Percentiles rank a stretch among this genome's conserved stretches.
These are phyloP conservation scores for Pleuronectes platessa DNA, from an alignment of 2,113 vertebrate species.

Conservation along the genomic window DNA sequence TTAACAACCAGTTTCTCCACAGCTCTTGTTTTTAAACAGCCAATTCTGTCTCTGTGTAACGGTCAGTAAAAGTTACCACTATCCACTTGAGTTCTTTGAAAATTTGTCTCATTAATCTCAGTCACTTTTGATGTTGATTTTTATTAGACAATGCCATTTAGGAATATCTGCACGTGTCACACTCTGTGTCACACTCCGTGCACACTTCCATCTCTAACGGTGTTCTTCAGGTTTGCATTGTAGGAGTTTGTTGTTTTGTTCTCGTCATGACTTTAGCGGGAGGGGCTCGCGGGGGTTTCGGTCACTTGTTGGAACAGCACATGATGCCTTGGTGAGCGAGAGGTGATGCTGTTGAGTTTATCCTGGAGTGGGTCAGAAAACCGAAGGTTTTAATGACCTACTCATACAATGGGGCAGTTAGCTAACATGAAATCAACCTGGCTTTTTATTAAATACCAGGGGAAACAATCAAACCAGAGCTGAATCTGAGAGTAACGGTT, in stretches of 20 bases:
- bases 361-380: background rate
- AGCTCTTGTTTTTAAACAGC: constrained; percentile 33
- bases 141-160: constrained; percentile 47
- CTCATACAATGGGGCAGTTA: constrained; percentile 7
- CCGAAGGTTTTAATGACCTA: constrained; percentile 19
- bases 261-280: constrained; percentile 20
- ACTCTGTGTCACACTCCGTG: no score
- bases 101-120: constrained; percentile 16
- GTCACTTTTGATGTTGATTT: constrained; percentile 38
- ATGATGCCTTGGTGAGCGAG: constrained; percentile 7
- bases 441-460: constrained; percentile 11
- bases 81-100: constrained; percentile 40
- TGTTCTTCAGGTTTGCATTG: background rate
- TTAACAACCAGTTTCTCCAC: constrained; percentile 32
- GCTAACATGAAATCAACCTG: constrained; percentile 25
- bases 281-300: constrained; percentile 14
- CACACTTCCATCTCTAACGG: no score
- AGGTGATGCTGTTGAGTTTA: background rate
- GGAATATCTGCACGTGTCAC: constrained; percentile 36
- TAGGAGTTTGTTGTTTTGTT: background rate
- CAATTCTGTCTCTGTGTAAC: constrained; percentile 17
- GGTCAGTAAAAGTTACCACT: constrained; percentile 52
- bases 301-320: constrained; percentile 23
- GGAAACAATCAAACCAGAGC: constrained; percentile 6
- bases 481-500: constrained; percentile 22